Evolutionary conservation across 2,888 invertebrate genomes (phyloP).

Genomic region (Temnothorax rugatulus): DNA sequence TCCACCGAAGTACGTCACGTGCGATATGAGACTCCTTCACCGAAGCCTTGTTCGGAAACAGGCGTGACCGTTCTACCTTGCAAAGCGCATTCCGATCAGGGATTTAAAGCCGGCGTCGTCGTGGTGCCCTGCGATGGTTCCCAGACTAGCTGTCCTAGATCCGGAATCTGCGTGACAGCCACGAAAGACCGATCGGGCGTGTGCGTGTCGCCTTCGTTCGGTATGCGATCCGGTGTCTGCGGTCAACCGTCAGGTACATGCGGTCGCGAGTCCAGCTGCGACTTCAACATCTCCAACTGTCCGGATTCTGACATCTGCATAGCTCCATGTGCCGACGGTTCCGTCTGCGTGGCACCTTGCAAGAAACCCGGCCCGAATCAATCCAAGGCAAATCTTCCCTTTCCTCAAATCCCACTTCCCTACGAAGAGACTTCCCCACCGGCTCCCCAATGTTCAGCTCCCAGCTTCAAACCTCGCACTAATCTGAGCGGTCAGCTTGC

Average conservation of each 20-base stretch:
- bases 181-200: slow-evolving; percentile 82
- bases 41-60: slow-evolving; percentile 79
- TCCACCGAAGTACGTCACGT: slow-evolving; percentile 78
- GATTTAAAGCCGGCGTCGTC: slow-evolving; percentile 82
- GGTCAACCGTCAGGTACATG: slow-evolving; percentile 70
- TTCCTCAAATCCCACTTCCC: slow-evolving; percentile 83
- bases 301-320: slow-evolving; percentile 80
- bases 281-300: slow-evolving; percentile 71
- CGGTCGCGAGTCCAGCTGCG: slow-evolving; percentile 70
- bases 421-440: slow-evolving; percentile 66
- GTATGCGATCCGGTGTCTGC: slow-evolving; percentile 76
- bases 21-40: slow-evolving; percentile 79
- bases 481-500: slow-evolving; percentile 84
- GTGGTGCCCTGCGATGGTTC: slow-evolving; percentile 82
- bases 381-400: slow-evolving; percentile 78
- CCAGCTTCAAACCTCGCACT: slow-evolving; percentile 83
- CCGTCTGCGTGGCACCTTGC: slow-evolving; percentile 80
- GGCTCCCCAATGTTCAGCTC: slow-evolving; percentile 80
- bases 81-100: slow-evolving; percentile 80
- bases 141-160: slow-evolving; percentile 71
- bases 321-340: slow-evolving; percentile 78
- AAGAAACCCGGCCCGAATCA: slow-evolving; percentile 76
- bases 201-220: slow-evolving; percentile 82
- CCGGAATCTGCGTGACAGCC: slow-evolving; percentile 81
- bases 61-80: slow-evolving; percentile 83